Evolutionary conservation across 1,140 invertebrate species (phyloP).

Genomic region (Mesaphorura yosii): DNA sequence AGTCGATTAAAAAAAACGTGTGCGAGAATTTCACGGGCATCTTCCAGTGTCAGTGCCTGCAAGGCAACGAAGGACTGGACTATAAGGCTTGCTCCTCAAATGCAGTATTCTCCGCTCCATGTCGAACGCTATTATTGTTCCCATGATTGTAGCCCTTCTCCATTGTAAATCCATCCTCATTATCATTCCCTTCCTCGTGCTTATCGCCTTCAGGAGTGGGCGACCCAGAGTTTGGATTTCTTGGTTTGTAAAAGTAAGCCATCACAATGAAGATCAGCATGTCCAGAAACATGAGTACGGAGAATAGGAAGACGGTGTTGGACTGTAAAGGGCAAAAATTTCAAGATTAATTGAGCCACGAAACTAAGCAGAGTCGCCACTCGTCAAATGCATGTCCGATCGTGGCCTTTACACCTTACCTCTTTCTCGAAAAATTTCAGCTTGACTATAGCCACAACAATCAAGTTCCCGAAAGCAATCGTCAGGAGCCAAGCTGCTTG

Average conservation of each 20-base stretch:
- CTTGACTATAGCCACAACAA: slow-evolving; percentile 75
- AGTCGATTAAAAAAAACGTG: too few relatives aligned
- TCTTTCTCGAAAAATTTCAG: slow-evolving; percentile 47
- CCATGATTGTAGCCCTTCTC: too few relatives aligned
- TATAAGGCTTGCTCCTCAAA: too few relatives aligned
- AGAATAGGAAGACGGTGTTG: slow-evolving; percentile 75
- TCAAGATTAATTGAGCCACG: not conserved
- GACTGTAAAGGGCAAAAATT: slow-evolving; percentile 49
- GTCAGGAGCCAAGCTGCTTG: slow-evolving; percentile 80
- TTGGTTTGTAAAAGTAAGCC: slow-evolving; percentile 42
- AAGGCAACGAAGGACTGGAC: too few relatives aligned
- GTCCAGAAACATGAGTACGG: slow-evolving; percentile 66
- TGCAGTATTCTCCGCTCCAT: too few relatives aligned
- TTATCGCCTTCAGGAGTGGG: too few relatives aligned
- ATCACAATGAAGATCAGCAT: slow-evolving; percentile 67
- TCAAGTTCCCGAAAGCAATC: slow-evolving; percentile 76
- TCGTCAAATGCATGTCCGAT: not conserved
- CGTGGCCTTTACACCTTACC: slow-evolving; percentile 37
- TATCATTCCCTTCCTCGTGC: too few relatives aligned
- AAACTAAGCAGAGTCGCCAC: not conserved
- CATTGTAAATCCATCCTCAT: too few relatives aligned
- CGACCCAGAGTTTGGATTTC: not conserved
- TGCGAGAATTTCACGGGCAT: too few relatives aligned
- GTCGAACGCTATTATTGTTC: too few relatives aligned
- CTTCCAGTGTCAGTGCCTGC: too few relatives aligned